Percentiles rank a stretch among this genome's conserved stretches.
Conservation (phyloP, 2,113 vertebrate genomes). For the Candoia aspera region DNA sequence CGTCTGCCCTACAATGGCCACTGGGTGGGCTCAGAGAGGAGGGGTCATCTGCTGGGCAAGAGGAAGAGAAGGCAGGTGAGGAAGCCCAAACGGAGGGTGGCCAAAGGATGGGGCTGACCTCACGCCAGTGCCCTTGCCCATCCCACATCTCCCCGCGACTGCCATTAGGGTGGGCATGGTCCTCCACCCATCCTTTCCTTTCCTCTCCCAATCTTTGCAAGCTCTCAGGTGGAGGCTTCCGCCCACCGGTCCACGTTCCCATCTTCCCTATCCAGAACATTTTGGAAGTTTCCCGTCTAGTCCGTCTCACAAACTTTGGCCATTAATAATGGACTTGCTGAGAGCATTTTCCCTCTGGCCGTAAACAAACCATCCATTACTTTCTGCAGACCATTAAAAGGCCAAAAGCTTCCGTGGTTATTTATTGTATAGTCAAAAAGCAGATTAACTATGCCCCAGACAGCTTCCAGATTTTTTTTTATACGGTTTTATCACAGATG, state of each 20-base stretch:
- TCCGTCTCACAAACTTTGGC: not conserved
- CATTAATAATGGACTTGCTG: not conserved
- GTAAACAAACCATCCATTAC: not conserved
- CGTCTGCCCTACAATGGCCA: too few species aligned
- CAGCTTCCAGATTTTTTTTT: not conserved
- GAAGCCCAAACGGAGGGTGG: too few species aligned
- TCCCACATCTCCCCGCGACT: too few species aligned
- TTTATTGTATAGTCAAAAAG: not conserved
- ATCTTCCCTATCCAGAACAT: not conserved
- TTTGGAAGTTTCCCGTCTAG: not conserved
- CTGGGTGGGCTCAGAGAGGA: too few species aligned
- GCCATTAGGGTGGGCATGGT: too few species aligned
- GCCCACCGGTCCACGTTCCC: conserved; percentile 50
- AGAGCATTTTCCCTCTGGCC: not conserved
- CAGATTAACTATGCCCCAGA: not conserved
- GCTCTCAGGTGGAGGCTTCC: not conserved
- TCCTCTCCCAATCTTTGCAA: not conserved
- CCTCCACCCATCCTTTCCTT: not conserved
- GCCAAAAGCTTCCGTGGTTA: not conserved
- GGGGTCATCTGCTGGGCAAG: too few species aligned
- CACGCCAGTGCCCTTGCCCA: too few species aligned
- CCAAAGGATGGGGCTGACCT: too few species aligned
- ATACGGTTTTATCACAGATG: not conserved
- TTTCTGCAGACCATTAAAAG: not conserved
- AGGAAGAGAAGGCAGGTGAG: too few species aligned